Base-by-base conservation (phyloP, 2,113 vertebrate genomes). In the Panthera uncia region DNA sequence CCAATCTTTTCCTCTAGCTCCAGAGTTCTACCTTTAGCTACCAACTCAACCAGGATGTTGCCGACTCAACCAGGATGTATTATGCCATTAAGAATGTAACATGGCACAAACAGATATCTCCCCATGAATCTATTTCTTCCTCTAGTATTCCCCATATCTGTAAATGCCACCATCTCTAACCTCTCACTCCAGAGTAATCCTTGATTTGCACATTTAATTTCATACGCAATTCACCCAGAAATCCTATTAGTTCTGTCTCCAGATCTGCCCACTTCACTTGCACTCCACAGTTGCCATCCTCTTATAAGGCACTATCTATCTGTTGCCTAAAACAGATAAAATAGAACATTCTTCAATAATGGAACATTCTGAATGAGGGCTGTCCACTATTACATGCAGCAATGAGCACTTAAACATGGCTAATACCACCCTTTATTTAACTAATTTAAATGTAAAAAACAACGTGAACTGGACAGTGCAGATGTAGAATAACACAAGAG, bases 371-470 rank as follows among this genome's bases (percentile, higher is more conserved):
- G 1, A n/a, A 29, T 63, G n/a, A 65, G 19, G 36, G 8, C 3
- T n/a, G 29, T 21, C 9, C 48, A 36, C 2, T 29, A 50, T 27
- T 55, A 73, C 33, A 52, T 25, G 19, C 52, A 93, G 45, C n/a
- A 82, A 52, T 50, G 21, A 86, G 66, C 55, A 36, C 27, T 29
- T 89, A 71, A 41, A 36, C 52, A 45, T 84, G 41, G 50, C 41
- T 78, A 55, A 52, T 78, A 50, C 31, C 38, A 80, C 27, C 29
- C 68, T 92, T 66, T 41, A 69, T 63, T 95, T 45, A 95, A 83
- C 25, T 61, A 91, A n/a, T 14, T 91, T 89, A 41, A 83, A 93
- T 86, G 36, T 61, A 61, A 92, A 88, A 82, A 83, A 85, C 15
- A 95, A 31, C 27, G 19, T 13, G 19, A 29, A 52, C 29, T 89